Evolutionary conservation across 1,140 invertebrate genomes (phyloP).

Genomic region (honey bee (Apis mellifera)): DNA sequence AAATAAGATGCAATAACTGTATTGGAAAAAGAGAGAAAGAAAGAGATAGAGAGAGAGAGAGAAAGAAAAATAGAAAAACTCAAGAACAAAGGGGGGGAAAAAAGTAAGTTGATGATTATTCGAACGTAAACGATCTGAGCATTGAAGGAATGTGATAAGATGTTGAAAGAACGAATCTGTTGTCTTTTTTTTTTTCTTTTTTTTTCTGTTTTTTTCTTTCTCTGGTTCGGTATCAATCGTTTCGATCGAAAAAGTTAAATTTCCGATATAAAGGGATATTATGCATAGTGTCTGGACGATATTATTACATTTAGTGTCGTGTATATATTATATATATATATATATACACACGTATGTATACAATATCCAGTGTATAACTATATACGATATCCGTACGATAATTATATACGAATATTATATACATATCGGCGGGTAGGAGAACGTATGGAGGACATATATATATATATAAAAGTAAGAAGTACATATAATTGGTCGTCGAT

Average conservation of each 20-base stretch:
- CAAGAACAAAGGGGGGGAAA: background rate
- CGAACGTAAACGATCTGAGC: slow-evolving; percentile 39
- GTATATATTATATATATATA: background rate
- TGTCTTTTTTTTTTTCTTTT: background rate
- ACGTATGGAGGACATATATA: slow-evolving; percentile 12
- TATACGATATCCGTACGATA: no score
- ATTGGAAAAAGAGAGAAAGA: no score
- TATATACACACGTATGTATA: background rate
- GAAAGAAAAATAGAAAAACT: background rate
- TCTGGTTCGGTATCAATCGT: slow-evolving; percentile 1
- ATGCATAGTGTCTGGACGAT: slow-evolving; percentile 43
- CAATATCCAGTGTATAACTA: background rate
- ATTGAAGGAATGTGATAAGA: slow-evolving; percentile 22
- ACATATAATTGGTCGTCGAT: slow-evolving; percentile 38
- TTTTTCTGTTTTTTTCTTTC: no score
- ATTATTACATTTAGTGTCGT: slow-evolving; percentile 36
- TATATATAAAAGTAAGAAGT: background rate
- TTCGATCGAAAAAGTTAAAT: slow-evolving; percentile 10
- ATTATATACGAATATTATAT: slow-evolving; percentile 10
- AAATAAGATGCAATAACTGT: background rate
- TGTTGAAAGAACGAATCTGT: slow-evolving; percentile 35
- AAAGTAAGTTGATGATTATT: slow-evolving; percentile 23
- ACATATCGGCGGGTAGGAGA: slow-evolving; percentile 1
- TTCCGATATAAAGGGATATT: background rate
- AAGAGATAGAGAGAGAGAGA: no score